A percentile compares a stretch with the other conserved stretches of the same genome.
Evolutionary conservation across 1,140 invertebrate genomes (phyloP).

Genomic region (Platorchestia sp.): DNA sequence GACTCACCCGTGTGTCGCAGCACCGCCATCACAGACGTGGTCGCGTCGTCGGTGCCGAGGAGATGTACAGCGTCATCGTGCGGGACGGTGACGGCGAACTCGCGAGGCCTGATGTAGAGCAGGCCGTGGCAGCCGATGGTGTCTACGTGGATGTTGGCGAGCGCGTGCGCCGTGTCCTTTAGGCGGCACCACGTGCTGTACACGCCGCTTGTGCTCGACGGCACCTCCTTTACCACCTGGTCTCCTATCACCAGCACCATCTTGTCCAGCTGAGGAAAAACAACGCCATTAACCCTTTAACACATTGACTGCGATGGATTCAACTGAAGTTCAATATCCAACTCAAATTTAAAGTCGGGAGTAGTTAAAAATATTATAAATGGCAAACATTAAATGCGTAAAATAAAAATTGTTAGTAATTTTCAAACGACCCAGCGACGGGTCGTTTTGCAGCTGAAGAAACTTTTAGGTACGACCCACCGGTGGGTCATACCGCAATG

Average conservation of each 20-base stretch:
- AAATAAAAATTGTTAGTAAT: too few relatives aligned
- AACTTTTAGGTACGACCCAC: too few relatives aligned
- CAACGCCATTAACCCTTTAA: background rate
- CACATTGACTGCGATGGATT: too few relatives aligned
- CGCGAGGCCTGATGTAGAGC: constrained; percentile 90
- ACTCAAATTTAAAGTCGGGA: too few relatives aligned
- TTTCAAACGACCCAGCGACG: too few relatives aligned
- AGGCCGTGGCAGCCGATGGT: constrained; percentile 86
- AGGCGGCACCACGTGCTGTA: constrained; percentile 77
- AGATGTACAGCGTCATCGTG: constrained; percentile 93
- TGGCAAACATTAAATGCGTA: too few relatives aligned
- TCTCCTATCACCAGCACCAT: constrained; percentile 67
- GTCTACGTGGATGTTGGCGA: constrained; percentile 82
- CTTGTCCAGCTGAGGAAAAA: constrained; percentile 35
- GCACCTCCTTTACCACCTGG: constrained; percentile 67
- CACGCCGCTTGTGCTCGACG: constrained; percentile 62
- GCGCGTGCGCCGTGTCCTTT: constrained; percentile 84
- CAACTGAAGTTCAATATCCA: too few relatives aligned
- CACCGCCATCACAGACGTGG: constrained; percentile 92
- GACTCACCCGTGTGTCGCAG: constrained; percentile 89
- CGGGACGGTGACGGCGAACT: constrained; percentile 89
- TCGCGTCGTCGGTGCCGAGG: constrained; percentile 93
- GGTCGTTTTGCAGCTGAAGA: too few relatives aligned
- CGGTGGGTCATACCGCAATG: too few relatives aligned
- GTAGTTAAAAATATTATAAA: too few relatives aligned